Evolutionary conservation across 2,797 vertebrate species (phyloP).

Genomic region (Morus bassanus): DNA sequence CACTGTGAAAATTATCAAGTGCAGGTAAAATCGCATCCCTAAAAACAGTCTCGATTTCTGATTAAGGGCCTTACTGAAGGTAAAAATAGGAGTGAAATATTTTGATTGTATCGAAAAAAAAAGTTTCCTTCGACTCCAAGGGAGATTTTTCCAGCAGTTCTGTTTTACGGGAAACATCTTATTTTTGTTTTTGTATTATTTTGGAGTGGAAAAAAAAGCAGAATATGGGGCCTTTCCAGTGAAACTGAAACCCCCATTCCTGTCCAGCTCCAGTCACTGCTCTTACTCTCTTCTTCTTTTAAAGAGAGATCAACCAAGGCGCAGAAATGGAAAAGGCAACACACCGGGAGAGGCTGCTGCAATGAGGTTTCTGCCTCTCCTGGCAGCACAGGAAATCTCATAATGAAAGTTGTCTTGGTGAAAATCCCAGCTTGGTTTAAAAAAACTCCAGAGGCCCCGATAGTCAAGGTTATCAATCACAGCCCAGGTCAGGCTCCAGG

Average conservation of each 20-base stretch:
- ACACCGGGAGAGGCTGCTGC: neutral
- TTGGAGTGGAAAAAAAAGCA: neutral
- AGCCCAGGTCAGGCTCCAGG: neutral
- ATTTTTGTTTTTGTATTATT: neutral
- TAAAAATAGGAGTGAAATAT: conserved; percentile 23
- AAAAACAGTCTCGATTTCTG: neutral
- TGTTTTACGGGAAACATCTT: neutral
- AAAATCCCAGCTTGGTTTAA: neutral
- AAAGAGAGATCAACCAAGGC: neutral
- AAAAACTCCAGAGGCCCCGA: neutral
- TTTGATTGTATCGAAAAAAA: neutral
- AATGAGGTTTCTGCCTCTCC: neutral
- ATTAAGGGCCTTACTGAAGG: neutral
- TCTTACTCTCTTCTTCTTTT: neutral
- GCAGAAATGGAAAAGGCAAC: neutral
- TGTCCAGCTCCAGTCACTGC: neutral
- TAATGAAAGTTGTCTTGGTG: neutral
- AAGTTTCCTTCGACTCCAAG: neutral
- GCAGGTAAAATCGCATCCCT: neutral
- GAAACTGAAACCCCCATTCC: neutral
- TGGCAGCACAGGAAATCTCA: neutral
- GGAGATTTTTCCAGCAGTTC: neutral
- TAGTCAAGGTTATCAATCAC: neutral
- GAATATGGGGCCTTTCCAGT: neutral
- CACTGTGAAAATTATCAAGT: rapidly evolving